Evolutionary conservation across 1,140 invertebrate genomes (phyloP).

Genomic region (Danaus melanippus): DNA sequence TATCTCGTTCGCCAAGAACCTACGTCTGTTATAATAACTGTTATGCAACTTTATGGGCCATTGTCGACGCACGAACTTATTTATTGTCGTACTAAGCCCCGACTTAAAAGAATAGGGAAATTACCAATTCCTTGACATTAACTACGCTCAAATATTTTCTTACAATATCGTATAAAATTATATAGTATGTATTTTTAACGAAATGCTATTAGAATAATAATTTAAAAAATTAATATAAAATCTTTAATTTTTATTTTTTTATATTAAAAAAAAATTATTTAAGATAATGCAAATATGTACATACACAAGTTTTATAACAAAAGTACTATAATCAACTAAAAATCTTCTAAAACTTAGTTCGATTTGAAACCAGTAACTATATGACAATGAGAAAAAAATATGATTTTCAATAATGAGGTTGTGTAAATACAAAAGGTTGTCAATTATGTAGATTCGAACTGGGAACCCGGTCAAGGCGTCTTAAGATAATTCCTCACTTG

Average conservation of each 20-base stretch:
- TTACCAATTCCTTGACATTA: too few relatives aligned
- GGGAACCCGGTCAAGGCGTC: conserved; percentile 27
- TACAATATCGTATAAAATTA: too few relatives aligned
- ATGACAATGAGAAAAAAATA: conserved; percentile 8
- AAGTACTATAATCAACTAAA: not conserved
- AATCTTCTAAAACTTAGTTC: conserved; percentile 1
- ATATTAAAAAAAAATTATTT: too few relatives aligned
- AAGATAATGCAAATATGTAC: too few relatives aligned
- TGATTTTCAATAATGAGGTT: conserved; percentile 15
- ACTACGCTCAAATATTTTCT: too few relatives aligned
- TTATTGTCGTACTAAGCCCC: conserved; percentile 5
- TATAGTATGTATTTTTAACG: too few relatives aligned
- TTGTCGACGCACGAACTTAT: conserved; percentile 23
- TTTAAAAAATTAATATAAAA: too few relatives aligned
- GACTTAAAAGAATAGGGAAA: conserved; percentile 4
- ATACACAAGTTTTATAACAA: too few relatives aligned
- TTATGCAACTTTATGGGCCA: conserved; percentile 25
- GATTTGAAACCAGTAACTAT: conserved; percentile 14
- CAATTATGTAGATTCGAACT: conserved; percentile 24
- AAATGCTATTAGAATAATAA: too few relatives aligned
- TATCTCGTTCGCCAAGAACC: conserved; percentile 11
- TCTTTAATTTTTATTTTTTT: too few relatives aligned
- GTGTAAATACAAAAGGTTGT: conserved; percentile 18
- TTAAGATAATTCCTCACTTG: too few relatives aligned
- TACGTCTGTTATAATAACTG: conserved; percentile 12